Percentiles rank a stretch among this genome's conserved stretches.
phyloP scores from a whole-genome alignment of 2,888 invertebrate species.

The Drosophila parthenogenetica region DNA sequence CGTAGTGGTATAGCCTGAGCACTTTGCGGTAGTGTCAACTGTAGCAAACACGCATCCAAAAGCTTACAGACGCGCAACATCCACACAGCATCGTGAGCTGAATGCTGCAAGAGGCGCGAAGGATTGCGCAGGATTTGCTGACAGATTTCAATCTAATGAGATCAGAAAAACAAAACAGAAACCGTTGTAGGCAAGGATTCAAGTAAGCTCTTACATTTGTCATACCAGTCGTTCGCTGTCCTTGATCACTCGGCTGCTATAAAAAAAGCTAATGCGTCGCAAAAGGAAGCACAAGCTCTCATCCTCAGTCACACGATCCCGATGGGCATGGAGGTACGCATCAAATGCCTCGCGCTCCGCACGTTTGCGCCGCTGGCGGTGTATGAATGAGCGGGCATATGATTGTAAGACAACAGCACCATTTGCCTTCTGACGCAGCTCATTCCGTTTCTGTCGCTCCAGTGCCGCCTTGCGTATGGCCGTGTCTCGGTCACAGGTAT shows the following conservation, averaged over 20 bases:
- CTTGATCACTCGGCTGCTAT: constrained; percentile 86
- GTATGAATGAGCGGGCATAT: constrained; percentile 90
- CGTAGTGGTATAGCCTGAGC: constrained; percentile 90
- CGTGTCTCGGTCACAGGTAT: constrained; percentile 88
- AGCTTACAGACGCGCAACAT: constrained; percentile 83
- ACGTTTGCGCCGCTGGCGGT: constrained; percentile 89
- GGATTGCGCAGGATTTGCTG: constrained; percentile 84
- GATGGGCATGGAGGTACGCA: constrained; percentile 84
- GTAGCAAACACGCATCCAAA: constrained; percentile 83
- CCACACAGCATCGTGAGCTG: constrained; percentile 81
- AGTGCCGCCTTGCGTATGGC: constrained; percentile 91
- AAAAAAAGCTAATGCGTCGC: constrained; percentile 91
- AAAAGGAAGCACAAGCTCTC: constrained; percentile 86
- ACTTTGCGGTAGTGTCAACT: constrained; percentile 79
- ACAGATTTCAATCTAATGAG: constrained; percentile 82
- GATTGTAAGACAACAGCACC: constrained; percentile 94
- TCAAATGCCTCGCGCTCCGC: constrained; percentile 90
- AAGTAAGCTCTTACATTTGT: no score
- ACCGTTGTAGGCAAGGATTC: background rate
- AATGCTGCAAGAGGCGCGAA: constrained; percentile 81
- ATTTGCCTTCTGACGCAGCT: constrained; percentile 90
- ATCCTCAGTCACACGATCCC: constrained; percentile 85
- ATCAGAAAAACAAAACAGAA: background rate
- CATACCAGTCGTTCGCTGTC: constrained; percentile 88
- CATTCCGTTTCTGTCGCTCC: constrained; percentile 95